Evolutionary conservation across 2,888 invertebrate species (phyloP).

Genomic region (Dendrolimus pini): DNA sequence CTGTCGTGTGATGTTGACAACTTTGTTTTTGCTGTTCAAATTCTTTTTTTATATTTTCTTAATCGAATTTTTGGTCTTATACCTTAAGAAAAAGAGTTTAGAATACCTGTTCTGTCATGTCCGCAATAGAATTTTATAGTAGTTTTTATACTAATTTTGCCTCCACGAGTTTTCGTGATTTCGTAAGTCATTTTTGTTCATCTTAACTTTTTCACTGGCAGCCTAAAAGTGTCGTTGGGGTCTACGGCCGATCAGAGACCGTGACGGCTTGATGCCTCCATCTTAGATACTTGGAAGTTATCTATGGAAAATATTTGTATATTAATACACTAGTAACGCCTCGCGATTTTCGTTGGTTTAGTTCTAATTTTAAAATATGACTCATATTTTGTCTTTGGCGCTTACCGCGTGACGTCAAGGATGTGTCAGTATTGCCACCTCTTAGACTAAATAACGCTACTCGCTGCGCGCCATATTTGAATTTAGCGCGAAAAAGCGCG

Average conservation of each 20-base stretch:
- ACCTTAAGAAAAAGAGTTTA: too few relatives aligned
- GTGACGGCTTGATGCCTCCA: constrained; percentile 28
- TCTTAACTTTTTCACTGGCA: constrained; percentile 40
- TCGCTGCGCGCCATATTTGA: too few relatives aligned
- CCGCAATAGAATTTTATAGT: neutral
- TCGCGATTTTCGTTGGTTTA: neutral
- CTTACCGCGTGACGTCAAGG: too few relatives aligned
- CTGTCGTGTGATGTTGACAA: constrained; percentile 1
- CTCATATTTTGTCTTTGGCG: too few relatives aligned
- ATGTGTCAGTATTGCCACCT: too few relatives aligned
- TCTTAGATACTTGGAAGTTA: neutral
- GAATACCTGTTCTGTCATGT: neutral
- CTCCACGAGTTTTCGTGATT: constrained; percentile 65
- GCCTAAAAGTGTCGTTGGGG: constrained; percentile 47
- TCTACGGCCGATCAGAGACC: constrained; percentile 37
- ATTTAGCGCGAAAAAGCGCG: too few relatives aligned
- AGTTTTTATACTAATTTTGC: constrained; percentile 40
- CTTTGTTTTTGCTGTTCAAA: neutral
- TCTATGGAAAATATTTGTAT: neutral
- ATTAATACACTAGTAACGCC: neutral
- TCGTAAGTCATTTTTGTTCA: constrained; percentile 45
- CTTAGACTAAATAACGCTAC: too few relatives aligned
- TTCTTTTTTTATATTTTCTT: too few relatives aligned
- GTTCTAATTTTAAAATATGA: too few relatives aligned
- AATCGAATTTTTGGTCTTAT: too few relatives aligned